A percentile compares a stretch with the other conserved stretches of the same genome.
Evolutionary conservation across 2,797 vertebrate species (phyloP).

Genomic region (Clarias laeviceps): DNA sequence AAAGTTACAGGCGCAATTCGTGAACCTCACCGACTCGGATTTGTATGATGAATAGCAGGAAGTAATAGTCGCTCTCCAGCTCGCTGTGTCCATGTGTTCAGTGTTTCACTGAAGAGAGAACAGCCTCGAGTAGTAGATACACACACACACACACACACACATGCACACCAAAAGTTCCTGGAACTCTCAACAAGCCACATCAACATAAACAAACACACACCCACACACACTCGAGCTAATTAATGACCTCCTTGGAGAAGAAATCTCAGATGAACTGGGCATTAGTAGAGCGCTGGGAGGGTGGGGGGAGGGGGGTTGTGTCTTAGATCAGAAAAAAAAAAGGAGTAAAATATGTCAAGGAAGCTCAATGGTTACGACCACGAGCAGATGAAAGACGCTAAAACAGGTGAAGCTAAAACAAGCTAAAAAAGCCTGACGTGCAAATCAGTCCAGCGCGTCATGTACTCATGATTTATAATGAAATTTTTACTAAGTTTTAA

Average conservation of each 20-base stretch:
- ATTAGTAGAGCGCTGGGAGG: neutral
- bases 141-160: constrained; percentile 30
- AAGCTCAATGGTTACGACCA: neutral
- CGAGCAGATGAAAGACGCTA: neutral
- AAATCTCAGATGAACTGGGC: constrained; percentile 14
- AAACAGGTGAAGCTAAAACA: neutral
- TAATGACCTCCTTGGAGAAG: constrained; percentile 30
- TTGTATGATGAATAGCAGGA: neutral
- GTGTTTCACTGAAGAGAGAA: constrained; percentile 30
- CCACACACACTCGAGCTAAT: constrained; percentile 12
- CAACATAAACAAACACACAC: constrained; percentile 29
- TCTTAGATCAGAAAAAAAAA: neutral
- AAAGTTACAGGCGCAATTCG: neutral
- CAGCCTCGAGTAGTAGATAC: neutral
- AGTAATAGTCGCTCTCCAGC: neutral
- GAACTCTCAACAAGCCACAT: constrained; percentile 15
- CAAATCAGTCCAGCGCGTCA: neutral
- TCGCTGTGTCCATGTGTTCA: constrained; percentile 9
- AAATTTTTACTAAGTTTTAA: no score
- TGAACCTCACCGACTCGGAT: neutral
- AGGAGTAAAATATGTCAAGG: neutral
- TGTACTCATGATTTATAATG: neutral
- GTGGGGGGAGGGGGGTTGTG: no score
- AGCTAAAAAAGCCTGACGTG: neutral
- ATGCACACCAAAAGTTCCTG: constrained; percentile 30